Conservation (phyloP, 2,888 invertebrate species). For the Zele albiditarsus region DNA sequence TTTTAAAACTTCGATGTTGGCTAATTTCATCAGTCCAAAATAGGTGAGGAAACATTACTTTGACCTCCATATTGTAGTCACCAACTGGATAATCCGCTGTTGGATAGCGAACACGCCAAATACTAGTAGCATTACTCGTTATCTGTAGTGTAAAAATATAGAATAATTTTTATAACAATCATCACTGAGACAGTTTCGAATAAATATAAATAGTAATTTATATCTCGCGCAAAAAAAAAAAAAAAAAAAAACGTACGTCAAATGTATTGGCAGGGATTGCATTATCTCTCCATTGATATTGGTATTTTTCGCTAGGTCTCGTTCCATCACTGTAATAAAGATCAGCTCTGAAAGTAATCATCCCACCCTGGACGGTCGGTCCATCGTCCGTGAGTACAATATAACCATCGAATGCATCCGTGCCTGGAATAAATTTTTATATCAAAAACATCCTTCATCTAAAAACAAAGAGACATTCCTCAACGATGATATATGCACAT, state of each 20-base stretch:
- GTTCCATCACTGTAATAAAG: slow-evolving; percentile 72
- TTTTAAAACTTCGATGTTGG: slow-evolving; percentile 68
- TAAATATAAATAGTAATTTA: not conserved
- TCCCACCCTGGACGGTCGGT: slow-evolving; percentile 83
- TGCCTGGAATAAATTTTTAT: slow-evolving; percentile 34
- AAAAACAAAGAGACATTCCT: not conserved
- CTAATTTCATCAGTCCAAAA: slow-evolving; percentile 73
- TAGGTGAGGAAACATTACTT: slow-evolving; percentile 68
- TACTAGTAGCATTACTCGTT: slow-evolving; percentile 74
- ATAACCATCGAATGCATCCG: slow-evolving; percentile 57
- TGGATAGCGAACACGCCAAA: slow-evolving; percentile 79
- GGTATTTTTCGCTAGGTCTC: slow-evolving; percentile 74
- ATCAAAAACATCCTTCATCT: not conserved
- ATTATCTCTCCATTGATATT: slow-evolving; percentile 78
- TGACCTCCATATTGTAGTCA: slow-evolving; percentile 77
- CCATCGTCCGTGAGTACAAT: slow-evolving; percentile 78
- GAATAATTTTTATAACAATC: slow-evolving; percentile 34
- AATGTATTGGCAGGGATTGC: slow-evolving; percentile 74
- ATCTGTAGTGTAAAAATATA: slow-evolving; percentile 64
- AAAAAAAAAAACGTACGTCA: slow-evolving; percentile 72
- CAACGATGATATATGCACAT: not conserved
- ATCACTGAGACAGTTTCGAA: too few species aligned
- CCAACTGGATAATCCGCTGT: slow-evolving; percentile 76
- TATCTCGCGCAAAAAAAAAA: too few species aligned
- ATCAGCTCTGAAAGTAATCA: slow-evolving; percentile 80